Evolutionary conservation across 2,888 invertebrate species (phyloP).

Genomic region (Graphium colonna): DNA sequence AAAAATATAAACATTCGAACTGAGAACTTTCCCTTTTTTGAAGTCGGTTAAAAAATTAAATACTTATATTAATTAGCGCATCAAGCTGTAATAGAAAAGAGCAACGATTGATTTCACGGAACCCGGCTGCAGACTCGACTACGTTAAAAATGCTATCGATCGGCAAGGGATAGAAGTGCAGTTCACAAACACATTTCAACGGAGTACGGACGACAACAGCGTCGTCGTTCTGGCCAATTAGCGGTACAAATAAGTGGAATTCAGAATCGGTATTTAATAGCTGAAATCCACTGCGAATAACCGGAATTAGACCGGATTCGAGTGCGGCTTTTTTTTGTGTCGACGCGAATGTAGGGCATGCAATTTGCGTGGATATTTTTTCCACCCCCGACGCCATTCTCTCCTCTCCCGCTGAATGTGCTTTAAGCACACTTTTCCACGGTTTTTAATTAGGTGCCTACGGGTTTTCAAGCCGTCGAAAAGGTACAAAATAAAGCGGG

Average conservation of each 20-base stretch:
- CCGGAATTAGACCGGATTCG: conserved; percentile 28
- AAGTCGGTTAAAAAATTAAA: too few species aligned
- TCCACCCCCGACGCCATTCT: conserved; percentile 21
- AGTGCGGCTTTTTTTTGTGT: conserved; percentile 27
- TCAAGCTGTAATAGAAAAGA: too few species aligned
- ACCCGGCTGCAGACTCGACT: too few species aligned
- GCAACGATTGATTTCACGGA: too few species aligned
- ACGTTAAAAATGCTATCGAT: not conserved
- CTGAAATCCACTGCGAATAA: conserved; percentile 25
- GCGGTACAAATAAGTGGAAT: conserved; percentile 30
- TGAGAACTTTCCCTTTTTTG: too few species aligned
- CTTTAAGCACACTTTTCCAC: conserved; percentile 23
- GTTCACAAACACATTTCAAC: conserved; percentile 10
- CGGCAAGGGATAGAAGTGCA: conserved; percentile 1
- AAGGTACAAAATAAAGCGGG: conserved; percentile 15
- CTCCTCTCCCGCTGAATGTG: conserved; percentile 18
- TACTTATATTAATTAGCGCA: too few species aligned
- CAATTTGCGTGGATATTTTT: conserved; percentile 24
- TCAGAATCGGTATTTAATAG: conserved; percentile 27
- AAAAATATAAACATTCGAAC: too few species aligned
- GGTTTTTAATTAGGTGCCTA: conserved; percentile 24
- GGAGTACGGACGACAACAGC: conserved; percentile 19
- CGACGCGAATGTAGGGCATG: conserved; percentile 29
- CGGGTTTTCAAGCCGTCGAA: conserved; percentile 23
- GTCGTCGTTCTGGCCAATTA: conserved; percentile 38